Evolutionary conservation across 2,797 vertebrate species (phyloP), one percentile per base, ranked within the genome.

Genomic region (Sorex maritimensis): DNA sequence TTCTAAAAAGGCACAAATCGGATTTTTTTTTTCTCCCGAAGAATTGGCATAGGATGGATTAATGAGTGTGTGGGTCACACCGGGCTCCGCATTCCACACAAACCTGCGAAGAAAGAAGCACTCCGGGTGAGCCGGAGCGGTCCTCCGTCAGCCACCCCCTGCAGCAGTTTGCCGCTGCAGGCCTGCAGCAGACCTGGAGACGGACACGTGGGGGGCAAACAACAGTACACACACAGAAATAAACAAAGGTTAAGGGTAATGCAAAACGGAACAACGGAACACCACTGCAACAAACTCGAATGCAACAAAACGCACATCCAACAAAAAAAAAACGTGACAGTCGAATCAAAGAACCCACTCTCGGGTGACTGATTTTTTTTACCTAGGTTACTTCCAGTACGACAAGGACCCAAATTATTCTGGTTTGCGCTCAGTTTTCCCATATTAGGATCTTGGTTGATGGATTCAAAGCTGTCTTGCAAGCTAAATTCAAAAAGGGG

Each of bases 81-180:
- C 85, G 96, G 96, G 94, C 95, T 96, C 97, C 93, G 97, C 98
- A 98, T 98, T 98, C 98, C 98, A 98, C 98, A 99, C 98, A 98
- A 98, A 99, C 98, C 98, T 99, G 98, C 98, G 98, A 98, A 98
- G 98, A 99, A 99, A 98, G 98, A 99, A 97, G 98, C 98, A 87
- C 98, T 99, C 96, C 98, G 98, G 97, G 98, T 98, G 97, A 99
- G 98, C 96, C 97, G 97, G 98, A 98, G 98, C 55, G 98, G 97
- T 94, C 97, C 98, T 97, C 98, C 98, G 97, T 98, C 98, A 94
- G 98, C 96, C 94, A 98, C 93, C 97, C 97, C 98, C 86, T 96
- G 98, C 96, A 98, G 98, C 97, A 98, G 96, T 77, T 97, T 98
- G 97, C 97, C 97, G 96, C 98, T 96, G 96, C 97, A 98, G 65